Conservation (phyloP, 2,888 invertebrate species). For the Lasioglossum zephyrum region DNA sequence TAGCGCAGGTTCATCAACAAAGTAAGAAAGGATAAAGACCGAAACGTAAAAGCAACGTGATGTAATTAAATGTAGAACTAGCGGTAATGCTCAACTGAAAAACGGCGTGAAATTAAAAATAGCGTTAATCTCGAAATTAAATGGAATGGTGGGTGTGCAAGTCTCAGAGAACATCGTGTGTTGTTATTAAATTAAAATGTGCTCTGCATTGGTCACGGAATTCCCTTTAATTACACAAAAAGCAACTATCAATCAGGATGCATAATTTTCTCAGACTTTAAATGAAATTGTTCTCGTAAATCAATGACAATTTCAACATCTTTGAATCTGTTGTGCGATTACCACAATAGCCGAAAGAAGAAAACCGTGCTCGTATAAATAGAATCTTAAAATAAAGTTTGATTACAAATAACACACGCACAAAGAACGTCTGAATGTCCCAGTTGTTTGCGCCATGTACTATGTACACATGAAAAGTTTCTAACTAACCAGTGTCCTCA, state of each 20-base stretch:
- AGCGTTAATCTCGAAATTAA: background rate
- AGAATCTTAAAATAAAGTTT: conserved; percentile 13
- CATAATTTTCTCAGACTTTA: background rate
- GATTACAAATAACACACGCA: background rate
- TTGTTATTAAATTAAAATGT: background rate
- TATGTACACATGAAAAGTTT: background rate
- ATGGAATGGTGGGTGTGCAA: background rate
- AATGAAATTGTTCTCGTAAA: background rate
- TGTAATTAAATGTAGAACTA: background rate
- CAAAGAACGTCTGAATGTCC: background rate
- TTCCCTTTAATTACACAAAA: background rate
- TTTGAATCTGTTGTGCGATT: background rate
- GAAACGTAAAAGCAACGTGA: background rate
- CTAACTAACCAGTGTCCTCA: background rate
- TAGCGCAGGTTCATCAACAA: background rate
- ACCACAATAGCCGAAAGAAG: background rate
- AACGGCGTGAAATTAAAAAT: background rate
- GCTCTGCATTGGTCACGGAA: background rate
- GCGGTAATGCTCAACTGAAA: background rate
- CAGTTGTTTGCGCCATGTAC: background rate
- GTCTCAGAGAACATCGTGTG: background rate
- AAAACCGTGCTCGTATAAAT: conserved; percentile 1
- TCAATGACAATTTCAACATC: background rate
- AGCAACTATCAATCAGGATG: background rate
- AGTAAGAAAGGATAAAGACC: background rate